Evolutionary conservation across 2,797 vertebrate species (phyloP).

Genomic region (Rhynchotus rufescens): DNA sequence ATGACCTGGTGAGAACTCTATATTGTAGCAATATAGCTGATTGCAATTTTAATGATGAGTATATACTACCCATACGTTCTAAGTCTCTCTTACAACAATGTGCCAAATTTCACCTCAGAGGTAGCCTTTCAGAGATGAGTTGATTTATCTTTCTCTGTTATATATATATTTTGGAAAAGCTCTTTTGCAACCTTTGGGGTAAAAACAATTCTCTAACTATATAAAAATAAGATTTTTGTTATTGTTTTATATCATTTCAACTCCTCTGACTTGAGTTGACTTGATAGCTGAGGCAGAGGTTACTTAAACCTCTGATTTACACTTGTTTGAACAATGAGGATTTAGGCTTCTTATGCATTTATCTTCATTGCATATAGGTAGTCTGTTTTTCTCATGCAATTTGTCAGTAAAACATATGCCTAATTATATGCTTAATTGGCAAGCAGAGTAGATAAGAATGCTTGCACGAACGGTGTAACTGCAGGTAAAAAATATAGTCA

Average conservation of each 20-base stretch:
- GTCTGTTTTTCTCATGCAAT: not conserved
- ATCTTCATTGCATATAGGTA: fast-evolving
- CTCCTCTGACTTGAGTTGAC: not conserved
- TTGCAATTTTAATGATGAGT: not conserved
- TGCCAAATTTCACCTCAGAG: not conserved
- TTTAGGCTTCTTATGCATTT: not conserved
- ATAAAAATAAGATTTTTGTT: not conserved
- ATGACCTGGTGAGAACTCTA: not conserved
- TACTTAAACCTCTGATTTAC: not conserved
- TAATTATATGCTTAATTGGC: not conserved
- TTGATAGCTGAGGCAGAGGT: not conserved
- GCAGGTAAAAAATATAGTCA: not conserved
- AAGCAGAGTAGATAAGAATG: not conserved
- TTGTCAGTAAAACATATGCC: not conserved
- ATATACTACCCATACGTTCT: not conserved
- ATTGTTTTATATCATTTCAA: not conserved
- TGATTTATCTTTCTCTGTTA: not conserved
- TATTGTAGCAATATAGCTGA: not conserved
- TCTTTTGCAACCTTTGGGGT: not conserved
- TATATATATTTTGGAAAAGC: not conserved
- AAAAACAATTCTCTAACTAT: not conserved
- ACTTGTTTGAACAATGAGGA: not conserved
- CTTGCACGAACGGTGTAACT: not conserved
- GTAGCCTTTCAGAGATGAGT: not conserved
- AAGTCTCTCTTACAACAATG: not conserved